Evolutionary conservation across 2,797 vertebrate genomes (phyloP).

Genomic region (Smutsia temminckii): DNA sequence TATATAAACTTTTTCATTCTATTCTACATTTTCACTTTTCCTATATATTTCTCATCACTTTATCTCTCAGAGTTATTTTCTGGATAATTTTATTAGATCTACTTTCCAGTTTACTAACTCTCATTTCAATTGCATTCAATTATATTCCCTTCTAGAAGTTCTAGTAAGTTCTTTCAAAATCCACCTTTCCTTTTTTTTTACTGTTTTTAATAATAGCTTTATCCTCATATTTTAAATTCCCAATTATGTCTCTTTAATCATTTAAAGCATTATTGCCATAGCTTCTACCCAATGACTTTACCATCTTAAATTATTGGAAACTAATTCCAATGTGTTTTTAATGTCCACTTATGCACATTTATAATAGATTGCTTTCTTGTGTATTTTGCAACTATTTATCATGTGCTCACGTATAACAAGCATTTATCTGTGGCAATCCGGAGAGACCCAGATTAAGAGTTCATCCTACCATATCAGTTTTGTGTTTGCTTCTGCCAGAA

Average conservation of each 20-base stretch:
- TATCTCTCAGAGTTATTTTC: neutral
- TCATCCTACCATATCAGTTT: neutral
- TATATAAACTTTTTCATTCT: neutral
- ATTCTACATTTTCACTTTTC: neutral
- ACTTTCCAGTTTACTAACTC: neutral
- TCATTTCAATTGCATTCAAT: neutral
- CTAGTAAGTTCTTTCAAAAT: conserved; percentile 15
- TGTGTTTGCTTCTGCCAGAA: neutral
- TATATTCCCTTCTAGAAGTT: neutral
- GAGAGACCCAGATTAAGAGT: neutral
- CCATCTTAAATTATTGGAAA: conserved; percentile 18
- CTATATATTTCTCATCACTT: neutral
- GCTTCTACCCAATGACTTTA: neutral
- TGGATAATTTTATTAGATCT: neutral
- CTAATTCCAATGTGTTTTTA: neutral
- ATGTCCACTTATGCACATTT: neutral
- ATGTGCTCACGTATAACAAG: neutral
- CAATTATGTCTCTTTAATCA: neutral
- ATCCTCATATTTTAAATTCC: conserved; percentile 32
- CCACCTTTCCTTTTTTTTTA: neutral
- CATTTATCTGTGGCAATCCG: neutral
- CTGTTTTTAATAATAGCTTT: neutral
- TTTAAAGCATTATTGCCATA: conserved; percentile 29
- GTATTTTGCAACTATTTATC: neutral
- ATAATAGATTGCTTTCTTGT: neutral